phyloP scores from a whole-genome alignment of 1,140 invertebrate genomes.

The Drosophila sturtevanti region DNA sequence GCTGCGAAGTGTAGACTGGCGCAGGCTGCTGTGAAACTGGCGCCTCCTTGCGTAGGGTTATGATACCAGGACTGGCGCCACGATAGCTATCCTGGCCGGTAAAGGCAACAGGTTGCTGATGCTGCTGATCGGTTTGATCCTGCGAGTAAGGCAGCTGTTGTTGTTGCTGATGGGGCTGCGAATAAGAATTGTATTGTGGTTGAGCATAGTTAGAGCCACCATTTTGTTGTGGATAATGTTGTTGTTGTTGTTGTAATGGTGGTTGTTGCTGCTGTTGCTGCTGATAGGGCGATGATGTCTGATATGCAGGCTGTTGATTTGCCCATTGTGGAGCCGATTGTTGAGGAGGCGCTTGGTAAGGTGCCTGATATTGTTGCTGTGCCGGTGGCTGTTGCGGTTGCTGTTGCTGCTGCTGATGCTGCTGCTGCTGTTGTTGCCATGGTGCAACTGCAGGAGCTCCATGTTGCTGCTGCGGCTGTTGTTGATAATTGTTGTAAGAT shows the following conservation, averaged over 20 bases:
- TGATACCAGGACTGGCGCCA: slow-evolving; percentile 83
- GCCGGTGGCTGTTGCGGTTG: slow-evolving; percentile 44
- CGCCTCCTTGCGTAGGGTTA: slow-evolving; percentile 87
- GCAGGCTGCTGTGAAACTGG: slow-evolving; percentile 89
- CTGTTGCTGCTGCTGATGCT: slow-evolving; percentile 49
- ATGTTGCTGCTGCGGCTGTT: slow-evolving; percentile 54
- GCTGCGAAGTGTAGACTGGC: slow-evolving; percentile 87
- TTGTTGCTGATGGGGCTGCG: slow-evolving; percentile 67
- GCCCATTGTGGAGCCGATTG: slow-evolving; percentile 22
- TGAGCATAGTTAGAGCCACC: slow-evolving; percentile 72
- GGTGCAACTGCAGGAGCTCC: slow-evolving; percentile 29
- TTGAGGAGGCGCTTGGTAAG: slow-evolving; percentile 10
- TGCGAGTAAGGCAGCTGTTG: slow-evolving; percentile 62
- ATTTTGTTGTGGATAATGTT: slow-evolving; percentile 67
- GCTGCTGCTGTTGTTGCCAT: slow-evolving; percentile 49
- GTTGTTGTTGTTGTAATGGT: slow-evolving; percentile 53
- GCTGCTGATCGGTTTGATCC: slow-evolving; percentile 76
- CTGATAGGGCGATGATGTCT: slow-evolving; percentile 60
- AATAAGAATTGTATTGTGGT: slow-evolving; percentile 81
- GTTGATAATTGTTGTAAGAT: slow-evolving; percentile 62
- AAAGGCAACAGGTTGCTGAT: slow-evolving; percentile 43
- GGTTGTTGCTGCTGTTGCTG: slow-evolving; percentile 38
- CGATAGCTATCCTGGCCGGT: slow-evolving; percentile 61
- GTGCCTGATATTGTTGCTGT: slow-evolving; percentile 67
- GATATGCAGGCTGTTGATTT: slow-evolving; percentile 47